A percentile compares a stretch with the other conserved stretches of the same genome.
phyloP scores from a whole-genome alignment of 1,140 invertebrate genomes.

The Lepidurus arcticus region DNA sequence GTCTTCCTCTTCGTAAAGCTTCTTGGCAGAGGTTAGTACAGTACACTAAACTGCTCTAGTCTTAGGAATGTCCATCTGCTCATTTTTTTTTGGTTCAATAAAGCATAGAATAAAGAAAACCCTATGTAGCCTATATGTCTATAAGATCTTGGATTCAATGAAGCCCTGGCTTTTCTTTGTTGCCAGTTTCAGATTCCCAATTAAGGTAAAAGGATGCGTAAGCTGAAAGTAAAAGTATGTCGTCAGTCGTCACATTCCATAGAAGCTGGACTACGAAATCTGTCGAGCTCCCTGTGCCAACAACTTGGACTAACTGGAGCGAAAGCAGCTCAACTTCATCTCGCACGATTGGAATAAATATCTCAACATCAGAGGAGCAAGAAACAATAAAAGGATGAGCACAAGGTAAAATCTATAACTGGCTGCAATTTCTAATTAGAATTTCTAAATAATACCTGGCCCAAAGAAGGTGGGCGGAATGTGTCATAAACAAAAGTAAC shows the following conservation, averaged over 20 bases:
- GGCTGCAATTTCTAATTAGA: too few relatives aligned
- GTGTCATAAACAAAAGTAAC: too few relatives aligned
- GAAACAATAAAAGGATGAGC: not conserved
- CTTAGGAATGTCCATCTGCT: not conserved
- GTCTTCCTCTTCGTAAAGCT: not conserved
- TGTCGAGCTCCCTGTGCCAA: not conserved
- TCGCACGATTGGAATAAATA: not conserved
- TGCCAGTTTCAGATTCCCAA: not conserved
- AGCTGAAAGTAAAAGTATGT: slow-evolving; percentile 1
- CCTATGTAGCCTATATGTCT: not conserved
- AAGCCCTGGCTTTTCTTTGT: not conserved
- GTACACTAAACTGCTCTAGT: not conserved
- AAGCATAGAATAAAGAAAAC: not conserved
- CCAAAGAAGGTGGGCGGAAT: too few relatives aligned
- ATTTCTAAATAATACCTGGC: too few relatives aligned
- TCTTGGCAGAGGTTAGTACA: not conserved
- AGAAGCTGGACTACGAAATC: not conserved
- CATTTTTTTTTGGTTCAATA: too few relatives aligned
- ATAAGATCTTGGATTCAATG: not conserved
- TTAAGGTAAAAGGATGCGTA: not conserved
- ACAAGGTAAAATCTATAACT: too few relatives aligned
- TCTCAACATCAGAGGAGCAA: not conserved
- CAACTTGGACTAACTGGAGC: not conserved
- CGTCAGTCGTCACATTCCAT: not conserved
- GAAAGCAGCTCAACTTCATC: not conserved